These are phyloP conservation scores for Microcaecilia unicolor DNA, from an alignment of 2,797 vertebrate species.

Conservation along the genomic window DNA sequence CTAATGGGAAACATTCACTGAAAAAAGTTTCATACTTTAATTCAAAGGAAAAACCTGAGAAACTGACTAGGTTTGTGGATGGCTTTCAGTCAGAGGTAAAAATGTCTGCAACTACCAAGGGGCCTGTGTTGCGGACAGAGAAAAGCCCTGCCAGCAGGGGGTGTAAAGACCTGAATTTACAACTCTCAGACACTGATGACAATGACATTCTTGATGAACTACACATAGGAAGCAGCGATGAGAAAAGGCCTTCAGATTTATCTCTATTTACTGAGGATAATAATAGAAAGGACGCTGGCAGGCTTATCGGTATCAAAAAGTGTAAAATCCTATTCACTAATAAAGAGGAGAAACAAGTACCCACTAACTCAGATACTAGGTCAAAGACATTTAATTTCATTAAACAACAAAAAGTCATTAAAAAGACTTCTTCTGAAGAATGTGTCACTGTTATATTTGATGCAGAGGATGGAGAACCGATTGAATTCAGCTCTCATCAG, in stretches of 20 bases:
- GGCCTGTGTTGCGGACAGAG: conserved; percentile 41
- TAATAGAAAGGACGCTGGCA: conserved; percentile 44
- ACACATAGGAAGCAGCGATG: conserved; percentile 53
- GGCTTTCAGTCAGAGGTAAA: conserved; percentile 57
- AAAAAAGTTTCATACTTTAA: conserved; percentile 43
- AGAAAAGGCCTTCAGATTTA: conserved; percentile 52
- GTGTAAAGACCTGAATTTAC: conserved; percentile 36
- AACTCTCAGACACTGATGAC: conserved; percentile 67
- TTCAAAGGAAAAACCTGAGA: conserved; percentile 69
- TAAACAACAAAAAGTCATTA: conserved; percentile 57
- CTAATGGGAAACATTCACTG: conserved; percentile 32
- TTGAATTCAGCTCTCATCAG: conserved; percentile 68
- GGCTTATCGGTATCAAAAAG: conserved; percentile 39
- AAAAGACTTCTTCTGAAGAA: conserved; percentile 73
- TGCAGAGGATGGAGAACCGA: conserved; percentile 67
- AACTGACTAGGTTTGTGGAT: conserved; percentile 64
- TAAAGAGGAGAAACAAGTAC: conserved; percentile 42
- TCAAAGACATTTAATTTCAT: conserved; percentile 61
- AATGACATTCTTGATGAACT: conserved; percentile 57
- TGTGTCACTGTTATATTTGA: conserved; percentile 68
- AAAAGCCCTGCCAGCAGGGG: conserved; percentile 28
- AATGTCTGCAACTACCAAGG: conserved; percentile 39
- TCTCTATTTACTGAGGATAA: conserved; percentile 40
- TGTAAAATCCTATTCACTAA: conserved; percentile 38
- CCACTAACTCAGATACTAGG: conserved; percentile 52